Percentiles rank a stretch among this genome's conserved stretches.
Conservation (phyloP, 1,140 invertebrate genomes). For the Mya arenaria region DNA sequence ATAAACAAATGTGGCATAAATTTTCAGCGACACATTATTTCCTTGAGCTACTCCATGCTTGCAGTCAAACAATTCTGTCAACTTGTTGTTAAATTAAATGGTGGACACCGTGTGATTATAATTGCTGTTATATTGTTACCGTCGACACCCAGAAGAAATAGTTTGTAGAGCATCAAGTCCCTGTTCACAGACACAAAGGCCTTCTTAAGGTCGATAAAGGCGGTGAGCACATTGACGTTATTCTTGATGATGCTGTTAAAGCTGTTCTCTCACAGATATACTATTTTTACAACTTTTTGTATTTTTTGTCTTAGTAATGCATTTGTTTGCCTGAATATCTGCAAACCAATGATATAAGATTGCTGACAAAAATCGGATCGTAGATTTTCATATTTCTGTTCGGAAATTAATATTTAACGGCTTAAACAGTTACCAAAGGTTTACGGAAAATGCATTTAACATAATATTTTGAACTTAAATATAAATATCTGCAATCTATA, state of each 20-base stretch:
- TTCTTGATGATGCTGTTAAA: slow-evolving; percentile 1
- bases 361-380: no score
- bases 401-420: no score
- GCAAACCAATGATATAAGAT: no score
- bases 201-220: slow-evolving; percentile 22
- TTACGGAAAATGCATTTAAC: no score
- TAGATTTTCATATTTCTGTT: no score
- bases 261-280: no score
- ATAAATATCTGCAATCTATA: no score
- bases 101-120: neutral
- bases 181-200: slow-evolving; percentile 28
- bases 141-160: slow-evolving; percentile 6
- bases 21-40: slow-evolving; percentile 18
- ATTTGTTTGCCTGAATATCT: no score
- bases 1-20: slow-evolving; percentile 19
- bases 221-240: neutral
- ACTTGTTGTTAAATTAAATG: neutral
- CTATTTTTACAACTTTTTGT: no score
- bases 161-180: slow-evolving; percentile 26
- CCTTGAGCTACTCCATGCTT: slow-evolving; percentile 24
- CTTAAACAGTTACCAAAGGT: no score
- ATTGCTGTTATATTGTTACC: slow-evolving; percentile 2
- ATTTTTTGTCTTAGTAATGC: no score
- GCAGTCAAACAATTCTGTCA: slow-evolving; percentile 28
- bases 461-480: no score